These are phyloP conservation scores for Selene dorsalis DNA, from an alignment of 2,797 vertebrate species.

Conservation along the genomic window DNA sequence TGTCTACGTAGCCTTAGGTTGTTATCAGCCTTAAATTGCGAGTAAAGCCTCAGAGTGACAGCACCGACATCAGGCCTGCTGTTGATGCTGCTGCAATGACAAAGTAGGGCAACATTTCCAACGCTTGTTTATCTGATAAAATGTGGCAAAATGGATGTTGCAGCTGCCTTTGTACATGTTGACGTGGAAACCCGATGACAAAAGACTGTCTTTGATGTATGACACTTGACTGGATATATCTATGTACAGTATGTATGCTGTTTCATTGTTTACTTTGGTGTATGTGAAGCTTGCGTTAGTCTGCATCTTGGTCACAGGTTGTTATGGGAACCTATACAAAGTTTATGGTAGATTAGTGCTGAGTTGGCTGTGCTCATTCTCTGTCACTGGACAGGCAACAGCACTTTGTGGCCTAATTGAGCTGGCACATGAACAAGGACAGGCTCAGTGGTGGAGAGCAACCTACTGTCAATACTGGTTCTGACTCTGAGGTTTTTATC, in stretches of 20 bases:
- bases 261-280: background rate
- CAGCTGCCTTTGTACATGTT: background rate
- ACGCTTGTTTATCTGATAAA: slow-evolving; percentile 7
- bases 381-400: slow-evolving; percentile 16
- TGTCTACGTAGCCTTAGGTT: slow-evolving; percentile 10
- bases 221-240: background rate
- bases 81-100: slow-evolving; percentile 7
- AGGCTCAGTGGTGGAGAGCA: background rate
- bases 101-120: slow-evolving; percentile 33
- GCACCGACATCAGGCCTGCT: slow-evolving; percentile 8
- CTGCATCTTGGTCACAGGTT: background rate
- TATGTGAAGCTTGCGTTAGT: background rate
- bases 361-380: slow-evolving; percentile 5
- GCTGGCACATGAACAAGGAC: slow-evolving; percentile 19
- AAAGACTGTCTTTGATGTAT: slow-evolving; percentile 11
- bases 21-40: slow-evolving; percentile 10
- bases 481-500: background rate
- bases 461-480: slow-evolving; percentile 20
- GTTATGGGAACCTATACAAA: slow-evolving; percentile 1
- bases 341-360: slow-evolving; percentile 11
- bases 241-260: background rate
- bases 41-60: slow-evolving; percentile 24
- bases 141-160: slow-evolving; percentile 4
- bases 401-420: slow-evolving; percentile 37
- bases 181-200: slow-evolving; percentile 6